A percentile compares a stretch with the other conserved stretches of the same genome.
phyloP scores from a whole-genome alignment of 2,888 invertebrate genomes.

The Rhorus exstirpatorius region DNA sequence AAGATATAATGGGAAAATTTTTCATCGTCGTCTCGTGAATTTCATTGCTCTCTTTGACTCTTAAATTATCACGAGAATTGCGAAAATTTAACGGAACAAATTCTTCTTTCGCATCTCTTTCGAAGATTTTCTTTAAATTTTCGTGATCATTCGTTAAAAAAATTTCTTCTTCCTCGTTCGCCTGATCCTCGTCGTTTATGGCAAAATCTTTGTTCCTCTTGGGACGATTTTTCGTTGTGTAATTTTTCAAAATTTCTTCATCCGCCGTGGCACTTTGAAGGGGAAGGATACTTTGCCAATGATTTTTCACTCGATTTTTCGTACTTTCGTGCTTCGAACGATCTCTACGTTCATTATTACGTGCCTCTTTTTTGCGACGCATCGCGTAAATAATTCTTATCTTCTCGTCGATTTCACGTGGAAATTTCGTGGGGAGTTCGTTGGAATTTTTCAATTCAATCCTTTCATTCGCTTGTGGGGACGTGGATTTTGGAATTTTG shows the following conservation, averaged over 20 bases:
- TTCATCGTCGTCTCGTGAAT: slow-evolving; percentile 9
- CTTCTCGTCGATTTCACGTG: slow-evolving; percentile 68
- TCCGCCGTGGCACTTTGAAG: slow-evolving; percentile 5
- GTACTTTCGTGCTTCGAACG: not conserved
- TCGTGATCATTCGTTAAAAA: slow-evolving; percentile 11
- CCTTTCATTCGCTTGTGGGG: not conserved
- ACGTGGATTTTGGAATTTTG: slow-evolving; percentile 24
- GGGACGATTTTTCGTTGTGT: slow-evolving; percentile 15
- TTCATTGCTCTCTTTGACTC: not conserved
- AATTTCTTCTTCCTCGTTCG: slow-evolving; percentile 19
- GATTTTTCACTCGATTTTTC: slow-evolving; percentile 23
- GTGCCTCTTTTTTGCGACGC: slow-evolving; percentile 53
- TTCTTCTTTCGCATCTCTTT: slow-evolving; percentile 31
- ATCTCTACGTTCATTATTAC: not conserved
- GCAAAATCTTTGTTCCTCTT: slow-evolving; percentile 44
- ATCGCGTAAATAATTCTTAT: slow-evolving; percentile 71
- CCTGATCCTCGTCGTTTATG: not conserved
- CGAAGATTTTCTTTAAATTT: slow-evolving; percentile 58
- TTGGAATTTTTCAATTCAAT: not conserved
- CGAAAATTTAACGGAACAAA: not conserved
- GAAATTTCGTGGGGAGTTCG: not conserved
- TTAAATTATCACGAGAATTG: not conserved
- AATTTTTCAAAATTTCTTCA: not conserved
- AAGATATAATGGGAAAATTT: not conserved
- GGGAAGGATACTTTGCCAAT: slow-evolving; percentile 32